Conservation (phyloP, 2,113 vertebrate species). For the Ia io region DNA sequence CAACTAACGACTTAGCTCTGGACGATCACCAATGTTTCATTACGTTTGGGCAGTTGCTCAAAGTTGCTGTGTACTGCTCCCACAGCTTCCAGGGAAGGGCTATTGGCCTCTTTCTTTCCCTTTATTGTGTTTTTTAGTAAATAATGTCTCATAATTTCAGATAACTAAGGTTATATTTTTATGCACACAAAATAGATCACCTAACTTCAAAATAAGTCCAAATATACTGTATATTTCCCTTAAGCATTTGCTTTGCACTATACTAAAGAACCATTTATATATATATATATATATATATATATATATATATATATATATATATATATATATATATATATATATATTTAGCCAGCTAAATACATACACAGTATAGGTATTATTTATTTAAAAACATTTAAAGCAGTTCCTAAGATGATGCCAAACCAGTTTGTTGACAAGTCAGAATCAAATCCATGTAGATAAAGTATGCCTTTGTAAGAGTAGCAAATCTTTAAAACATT, state of each 20-base stretch:
- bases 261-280: not conserved
- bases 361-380: not conserved
- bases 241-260: not conserved
- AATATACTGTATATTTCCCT: not conserved
- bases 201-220: not conserved
- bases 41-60: not conserved
- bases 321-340: too few species aligned
- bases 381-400: not conserved
- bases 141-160: not conserved
- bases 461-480: not conserved
- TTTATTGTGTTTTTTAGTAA: not conserved
- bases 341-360: too few species aligned
- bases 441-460: not conserved
- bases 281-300: too few species aligned
- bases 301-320: too few species aligned
- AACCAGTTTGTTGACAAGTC: not conserved
- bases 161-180: not conserved
- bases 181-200: not conserved
- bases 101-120: too few species aligned
- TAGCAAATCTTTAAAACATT: not conserved
- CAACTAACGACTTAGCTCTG: not conserved
- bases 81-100: not conserved
- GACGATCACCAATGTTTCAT: constrained; percentile 13
- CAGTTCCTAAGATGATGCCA: not conserved
- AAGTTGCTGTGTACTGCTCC: not conserved